phyloP scores from a whole-genome alignment of 2,113 vertebrate species.

The Aspidoscelis tigris region DNA sequence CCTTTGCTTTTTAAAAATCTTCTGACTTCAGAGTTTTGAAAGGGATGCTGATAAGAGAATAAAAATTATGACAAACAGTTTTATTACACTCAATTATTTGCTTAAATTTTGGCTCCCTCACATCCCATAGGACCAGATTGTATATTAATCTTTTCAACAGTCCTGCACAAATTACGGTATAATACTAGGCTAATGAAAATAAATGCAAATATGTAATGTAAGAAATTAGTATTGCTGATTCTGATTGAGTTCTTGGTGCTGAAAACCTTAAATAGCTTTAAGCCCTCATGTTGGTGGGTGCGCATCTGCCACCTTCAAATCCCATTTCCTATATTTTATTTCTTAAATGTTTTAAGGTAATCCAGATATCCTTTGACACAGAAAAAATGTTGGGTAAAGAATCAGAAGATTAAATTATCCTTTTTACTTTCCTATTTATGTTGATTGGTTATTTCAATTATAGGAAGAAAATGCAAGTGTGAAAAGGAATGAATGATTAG shows the following conservation, averaged over 20 bases:
- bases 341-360: no score
- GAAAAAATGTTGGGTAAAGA: no score
- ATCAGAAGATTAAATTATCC: no score
- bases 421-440: no score
- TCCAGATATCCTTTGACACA: no score
- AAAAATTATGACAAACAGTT: neutral
- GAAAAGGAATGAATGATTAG: no score
- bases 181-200: neutral
- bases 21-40: conserved; percentile 40
- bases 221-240: neutral
- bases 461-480: no score
- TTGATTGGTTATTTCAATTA: no score
- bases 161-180: neutral
- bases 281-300: no score
- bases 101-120: neutral
- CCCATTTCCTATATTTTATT: no score
- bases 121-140: neutral
- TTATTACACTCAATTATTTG: neutral
- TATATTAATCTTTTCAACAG: neutral
- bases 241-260: neutral
- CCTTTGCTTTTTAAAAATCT: conserved; percentile 37
- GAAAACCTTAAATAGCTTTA: no score
- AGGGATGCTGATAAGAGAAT: neutral
- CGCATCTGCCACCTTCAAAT: no score
- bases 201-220: neutral